These are phyloP conservation scores for Bombus terrestris DNA, from an alignment of 1,140 invertebrate species.

Conservation along the genomic window DNA sequence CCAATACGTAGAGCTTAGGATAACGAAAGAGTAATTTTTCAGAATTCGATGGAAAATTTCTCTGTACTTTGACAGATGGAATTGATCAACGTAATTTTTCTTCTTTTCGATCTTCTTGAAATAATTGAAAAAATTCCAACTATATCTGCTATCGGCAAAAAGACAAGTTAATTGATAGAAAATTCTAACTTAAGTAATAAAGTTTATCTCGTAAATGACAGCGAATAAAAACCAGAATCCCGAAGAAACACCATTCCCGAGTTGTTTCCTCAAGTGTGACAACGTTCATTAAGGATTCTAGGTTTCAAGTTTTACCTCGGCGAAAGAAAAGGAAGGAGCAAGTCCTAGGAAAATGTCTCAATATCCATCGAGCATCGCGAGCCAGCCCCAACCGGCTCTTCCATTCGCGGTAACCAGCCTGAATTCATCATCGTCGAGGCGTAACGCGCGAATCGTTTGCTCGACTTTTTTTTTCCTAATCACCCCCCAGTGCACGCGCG, in stretches of 20 bases:
- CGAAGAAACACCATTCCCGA: not conserved
- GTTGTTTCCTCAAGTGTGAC: not conserved
- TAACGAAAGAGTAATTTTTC: too few species aligned
- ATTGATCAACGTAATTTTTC: too few species aligned
- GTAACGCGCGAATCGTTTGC: slow-evolving; percentile 41
- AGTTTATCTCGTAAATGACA: not conserved
- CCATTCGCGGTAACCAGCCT: slow-evolving; percentile 24
- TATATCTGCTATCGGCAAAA: not conserved
- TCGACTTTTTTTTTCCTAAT: slow-evolving; percentile 37
- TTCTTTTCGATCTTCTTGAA: not conserved
- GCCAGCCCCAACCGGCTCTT: slow-evolving; percentile 15
- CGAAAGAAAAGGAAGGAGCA: not conserved
- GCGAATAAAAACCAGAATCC: not conserved
- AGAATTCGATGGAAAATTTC: too few species aligned
- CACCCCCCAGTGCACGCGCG: not conserved
- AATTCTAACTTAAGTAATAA: not conserved
- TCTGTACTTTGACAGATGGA: too few species aligned
- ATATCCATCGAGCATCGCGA: slow-evolving; percentile 29
- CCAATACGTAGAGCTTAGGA: too few species aligned
- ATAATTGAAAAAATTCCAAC: not conserved
- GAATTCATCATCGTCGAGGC: slow-evolving; percentile 57
- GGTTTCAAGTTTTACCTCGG: not conserved
- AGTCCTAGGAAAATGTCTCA: slow-evolving; percentile 45
- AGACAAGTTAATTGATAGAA: not conserved
- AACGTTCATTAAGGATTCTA: not conserved